Evolutionary conservation across 2,888 invertebrate genomes (phyloP).

Genomic region (Xanthostigma xanthostigma): DNA sequence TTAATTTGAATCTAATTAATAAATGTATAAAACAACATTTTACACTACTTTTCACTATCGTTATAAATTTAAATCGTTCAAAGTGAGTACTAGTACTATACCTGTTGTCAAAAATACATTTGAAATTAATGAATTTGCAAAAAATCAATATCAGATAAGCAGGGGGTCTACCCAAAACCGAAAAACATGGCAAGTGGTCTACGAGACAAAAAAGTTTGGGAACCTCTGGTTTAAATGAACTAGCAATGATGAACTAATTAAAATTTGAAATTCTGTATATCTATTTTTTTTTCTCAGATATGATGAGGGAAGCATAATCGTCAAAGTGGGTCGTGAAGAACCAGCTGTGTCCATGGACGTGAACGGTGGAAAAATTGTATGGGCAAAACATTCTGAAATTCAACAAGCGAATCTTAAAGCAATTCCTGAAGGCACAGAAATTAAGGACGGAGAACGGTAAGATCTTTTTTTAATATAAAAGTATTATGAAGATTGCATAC

Average conservation of each 20-base stretch:
- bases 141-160: too few species aligned
- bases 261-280: constrained; percentile 10
- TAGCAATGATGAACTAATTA: constrained; percentile 24
- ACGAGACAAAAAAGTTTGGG: too few species aligned
- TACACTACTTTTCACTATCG: too few species aligned
- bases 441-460: constrained; percentile 75
- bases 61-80: too few species aligned
- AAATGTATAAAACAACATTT: too few species aligned
- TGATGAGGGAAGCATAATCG: constrained; percentile 90
- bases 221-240: too few species aligned
- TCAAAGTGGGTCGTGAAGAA: constrained; percentile 94
- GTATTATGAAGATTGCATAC: neutral
- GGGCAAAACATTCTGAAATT: constrained; percentile 97
- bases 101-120: too few species aligned
- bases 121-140: too few species aligned
- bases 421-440: constrained; percentile 58
- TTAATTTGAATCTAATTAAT: too few species aligned
- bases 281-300: constrained; percentile 38
- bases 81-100: too few species aligned
- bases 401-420: constrained; percentile 92
- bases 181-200: too few species aligned
- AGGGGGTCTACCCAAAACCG: too few species aligned
- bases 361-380: constrained; percentile 95
- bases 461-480: neutral
- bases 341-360: constrained; percentile 99